phyloP scores from a whole-genome alignment of 30 jellyfish, hydroid and myxozoan species.

The Pelagia noctiluca region DNA sequence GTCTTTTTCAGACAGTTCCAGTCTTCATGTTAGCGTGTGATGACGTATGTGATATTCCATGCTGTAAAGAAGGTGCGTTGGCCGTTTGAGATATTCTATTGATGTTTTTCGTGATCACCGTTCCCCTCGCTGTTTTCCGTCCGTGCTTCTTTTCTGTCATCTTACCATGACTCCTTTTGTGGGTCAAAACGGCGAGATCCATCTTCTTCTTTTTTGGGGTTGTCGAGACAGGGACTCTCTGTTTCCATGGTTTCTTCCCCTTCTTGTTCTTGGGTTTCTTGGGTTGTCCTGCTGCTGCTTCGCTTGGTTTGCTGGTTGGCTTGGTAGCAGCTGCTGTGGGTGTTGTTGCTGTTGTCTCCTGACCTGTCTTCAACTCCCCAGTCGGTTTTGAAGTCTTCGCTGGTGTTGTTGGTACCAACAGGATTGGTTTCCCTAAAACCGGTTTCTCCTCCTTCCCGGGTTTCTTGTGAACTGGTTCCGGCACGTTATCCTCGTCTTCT shows the following conservation, averaged over 20 bases:
- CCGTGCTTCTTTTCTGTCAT: slow-evolving; percentile 14
- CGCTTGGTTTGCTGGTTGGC: slow-evolving; percentile 15
- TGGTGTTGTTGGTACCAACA: slow-evolving; percentile 18
- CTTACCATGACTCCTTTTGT: slow-evolving; percentile 1
- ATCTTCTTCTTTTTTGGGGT: slow-evolving; percentile 19
- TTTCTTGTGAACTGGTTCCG: background rate
- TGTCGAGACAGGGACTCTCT: slow-evolving; percentile 53
- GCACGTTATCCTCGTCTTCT: background rate
- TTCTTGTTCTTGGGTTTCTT: slow-evolving; percentile 27
- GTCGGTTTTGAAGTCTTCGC: slow-evolving; percentile 1
- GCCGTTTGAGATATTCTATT: slow-evolving; percentile 76
- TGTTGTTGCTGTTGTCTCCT: slow-evolving; percentile 11
- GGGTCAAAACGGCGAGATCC: background rate
- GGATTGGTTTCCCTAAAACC: slow-evolving; percentile 8
- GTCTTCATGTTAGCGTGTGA: slow-evolving; percentile 70
- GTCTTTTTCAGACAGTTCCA: background rate
- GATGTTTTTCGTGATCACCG: slow-evolving; percentile 60
- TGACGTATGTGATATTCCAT: slow-evolving; percentile 68
- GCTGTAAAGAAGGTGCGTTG: slow-evolving; percentile 74
- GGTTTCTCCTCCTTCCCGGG: slow-evolving; percentile 50
- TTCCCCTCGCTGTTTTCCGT: slow-evolving; percentile 39
- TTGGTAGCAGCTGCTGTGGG: background rate
- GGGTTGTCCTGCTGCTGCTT: background rate
- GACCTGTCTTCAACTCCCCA: background rate
- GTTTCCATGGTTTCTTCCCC: slow-evolving; percentile 61